Base-by-base conservation (phyloP, 2,113 vertebrate genomes). In the Montifringilla adamsi region DNA sequence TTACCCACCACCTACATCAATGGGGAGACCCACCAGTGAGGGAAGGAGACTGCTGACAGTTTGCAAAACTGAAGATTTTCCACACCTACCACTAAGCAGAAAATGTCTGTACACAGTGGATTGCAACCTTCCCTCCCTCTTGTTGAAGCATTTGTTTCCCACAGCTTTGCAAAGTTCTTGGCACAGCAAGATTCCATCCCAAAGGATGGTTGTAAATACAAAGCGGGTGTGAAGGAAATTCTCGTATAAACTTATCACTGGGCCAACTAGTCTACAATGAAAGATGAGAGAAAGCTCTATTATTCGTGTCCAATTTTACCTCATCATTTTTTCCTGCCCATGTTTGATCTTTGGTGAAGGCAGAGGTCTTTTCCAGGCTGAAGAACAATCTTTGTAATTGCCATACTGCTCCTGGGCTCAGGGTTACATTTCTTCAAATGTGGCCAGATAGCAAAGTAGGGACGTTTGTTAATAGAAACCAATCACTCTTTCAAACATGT, bases 1-100 rank as follows among this genome's bases (percentile, higher is more conserved):
- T 68, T 20, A 46, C 1, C 1, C 11, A 1, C 7, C 1, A 7
- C 44, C 23, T 19, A 5, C 35, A 17, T 21, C 11, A 11, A 22
- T n/a, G 37, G 28, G 50, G 14, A 80, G 2, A 73, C 24, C 9
- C 31, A 62, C 4, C 6, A 50, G 1, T 2, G 7, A 70, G 15
- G 24, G 19, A 81, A 59, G 13, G 68, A 46, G 5, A 18, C 6
- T 55, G 19, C 13, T 56, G 39, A 6, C 8, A 13, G 3, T 62
- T 59, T 16, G 30, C 6, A 74, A 33, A n/a, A 69, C 41, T 39
- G 35, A 81, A 47, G 37, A 56, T 52, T 39, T 64, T 84, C 23
- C n/a, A 33, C 13, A 41, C 13, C 22, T 46, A 63, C 5, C 4
- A 69, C 8, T 30, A 63, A 35, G 4, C 33, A 87, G 67, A 64